Base-by-base conservation (phyloP, 2,113 vertebrate genomes). In the Trichomycterus rosablanca region DNA sequence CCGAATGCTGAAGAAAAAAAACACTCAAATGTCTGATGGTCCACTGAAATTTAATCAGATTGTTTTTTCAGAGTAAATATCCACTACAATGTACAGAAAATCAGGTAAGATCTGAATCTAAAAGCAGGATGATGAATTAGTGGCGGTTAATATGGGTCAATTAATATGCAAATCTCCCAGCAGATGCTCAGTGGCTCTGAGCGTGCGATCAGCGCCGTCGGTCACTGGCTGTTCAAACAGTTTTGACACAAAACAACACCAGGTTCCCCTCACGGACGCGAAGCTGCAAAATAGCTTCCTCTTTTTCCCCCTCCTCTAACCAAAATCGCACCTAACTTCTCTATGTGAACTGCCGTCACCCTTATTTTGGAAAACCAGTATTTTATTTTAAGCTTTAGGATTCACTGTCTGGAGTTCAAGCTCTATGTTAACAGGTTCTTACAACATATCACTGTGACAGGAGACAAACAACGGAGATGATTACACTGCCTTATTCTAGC, bases 81-180 rank as follows among this genome's bases (percentile, higher is more conserved):
- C n/a, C n/a, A n/a, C n/a, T n/a, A n/a, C n/a, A n/a, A n/a, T n/a
- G n/a, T n/a, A n/a, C n/a, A n/a, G n/a, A n/a, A n/a, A n/a, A n/a
- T n/a, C n/a, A n/a, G n/a, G n/a, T n/a, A n/a, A n/a, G n/a, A n/a
- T n/a, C n/a, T n/a, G n/a, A n/a, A n/a, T n/a, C n/a, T n/a, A n/a
- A n/a, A n/a, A n/a, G n/a, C n/a, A n/a, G n/a, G n/a, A n/a, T n/a
- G n/a, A 18, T 18, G 11, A 84, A 53, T 52, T 55, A 45, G 51
- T 15, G 91, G 89, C 89, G 93, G 92, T 93, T 93, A 94, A 93
- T 93, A 92, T 91, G 90, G 90, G 92, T 93, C 93, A 94, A 94
- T 94, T 94, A 94, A 93, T 94, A 94, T 94, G 92, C 92, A 93
- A 94, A 94, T 94, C 91, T 93, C 89, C 87, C 86, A 92, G 91